phyloP scores from a whole-genome alignment of 1,140 invertebrate genomes.

The Hypothenemus hampei region DNA sequence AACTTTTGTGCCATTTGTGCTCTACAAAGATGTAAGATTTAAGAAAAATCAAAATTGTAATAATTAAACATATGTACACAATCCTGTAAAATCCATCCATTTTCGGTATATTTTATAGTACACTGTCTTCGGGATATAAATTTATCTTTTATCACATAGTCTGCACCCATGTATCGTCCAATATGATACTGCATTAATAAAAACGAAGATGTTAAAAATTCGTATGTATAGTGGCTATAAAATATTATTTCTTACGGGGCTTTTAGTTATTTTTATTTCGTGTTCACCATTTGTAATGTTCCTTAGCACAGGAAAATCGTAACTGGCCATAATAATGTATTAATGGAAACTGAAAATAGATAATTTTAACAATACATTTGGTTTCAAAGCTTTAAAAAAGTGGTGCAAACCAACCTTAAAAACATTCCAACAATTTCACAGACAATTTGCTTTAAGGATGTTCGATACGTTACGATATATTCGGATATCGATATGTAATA shows the following conservation, averaged over 20 bases:
- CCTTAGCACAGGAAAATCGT: constrained; percentile 8
- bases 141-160: constrained; percentile 17
- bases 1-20: constrained; percentile 31
- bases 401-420: too few species aligned
- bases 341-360: too few species aligned
- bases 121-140: constrained; percentile 18
- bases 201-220: neutral
- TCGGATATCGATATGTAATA: too few species aligned
- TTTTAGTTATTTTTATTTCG: constrained; percentile 15
- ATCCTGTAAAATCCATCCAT: constrained; percentile 12
- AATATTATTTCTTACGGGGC: constrained; percentile 17
- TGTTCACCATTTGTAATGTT: constrained; percentile 11
- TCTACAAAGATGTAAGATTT: constrained; percentile 22
- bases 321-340: neutral
- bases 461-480: too few species aligned
- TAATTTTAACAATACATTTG: too few species aligned
- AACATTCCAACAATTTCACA: too few species aligned
- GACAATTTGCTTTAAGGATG: too few species aligned
- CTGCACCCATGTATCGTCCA: constrained; percentile 1
- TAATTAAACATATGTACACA: neutral
- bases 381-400: too few species aligned
- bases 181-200: constrained; percentile 14
- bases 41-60: neutral
- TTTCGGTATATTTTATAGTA: neutral
- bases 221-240: neutral